Conservation (phyloP, 2,797 vertebrate species). For the Crax fasciolata region DNA sequence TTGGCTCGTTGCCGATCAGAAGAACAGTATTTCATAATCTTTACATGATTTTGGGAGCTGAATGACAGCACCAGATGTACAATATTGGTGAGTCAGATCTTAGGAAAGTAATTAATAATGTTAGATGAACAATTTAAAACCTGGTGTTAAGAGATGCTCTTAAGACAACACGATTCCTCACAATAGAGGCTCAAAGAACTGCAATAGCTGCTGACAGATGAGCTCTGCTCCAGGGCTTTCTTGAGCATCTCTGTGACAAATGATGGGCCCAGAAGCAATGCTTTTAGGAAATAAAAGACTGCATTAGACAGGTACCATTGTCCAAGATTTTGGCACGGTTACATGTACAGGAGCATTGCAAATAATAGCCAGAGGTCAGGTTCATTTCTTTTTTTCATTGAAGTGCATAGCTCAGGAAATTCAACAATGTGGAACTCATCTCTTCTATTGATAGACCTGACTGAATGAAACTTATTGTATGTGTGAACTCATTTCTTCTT, state of each 20-base stretch:
- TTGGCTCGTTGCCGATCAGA: neutral
- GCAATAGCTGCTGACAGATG: neutral
- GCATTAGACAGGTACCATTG: neutral
- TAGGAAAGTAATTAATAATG: constrained; percentile 16
- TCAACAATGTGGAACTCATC: neutral
- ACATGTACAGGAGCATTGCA: neutral
- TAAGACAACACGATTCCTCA: neutral
- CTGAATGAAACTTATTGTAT: neutral
- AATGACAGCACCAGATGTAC: constrained; percentile 29
- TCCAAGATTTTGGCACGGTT: neutral
- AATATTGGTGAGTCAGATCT: constrained; percentile 9
- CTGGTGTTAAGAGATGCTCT: neutral
- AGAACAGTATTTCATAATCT: constrained; percentile 23
- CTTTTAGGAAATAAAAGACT: neutral
- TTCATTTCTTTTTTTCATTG: neutral
- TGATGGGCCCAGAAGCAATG: neutral
- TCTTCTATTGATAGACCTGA: neutral
- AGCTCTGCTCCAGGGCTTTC: neutral
- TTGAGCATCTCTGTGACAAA: neutral
- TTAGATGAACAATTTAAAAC: constrained; percentile 21
- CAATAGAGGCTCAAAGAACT: neutral
- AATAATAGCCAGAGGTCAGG: neutral
- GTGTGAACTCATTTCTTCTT: neutral
- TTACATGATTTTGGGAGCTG: neutral
- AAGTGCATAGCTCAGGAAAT: neutral